Conservation (phyloP, 2,113 vertebrate species). For the Lycaon pictus region DNA sequence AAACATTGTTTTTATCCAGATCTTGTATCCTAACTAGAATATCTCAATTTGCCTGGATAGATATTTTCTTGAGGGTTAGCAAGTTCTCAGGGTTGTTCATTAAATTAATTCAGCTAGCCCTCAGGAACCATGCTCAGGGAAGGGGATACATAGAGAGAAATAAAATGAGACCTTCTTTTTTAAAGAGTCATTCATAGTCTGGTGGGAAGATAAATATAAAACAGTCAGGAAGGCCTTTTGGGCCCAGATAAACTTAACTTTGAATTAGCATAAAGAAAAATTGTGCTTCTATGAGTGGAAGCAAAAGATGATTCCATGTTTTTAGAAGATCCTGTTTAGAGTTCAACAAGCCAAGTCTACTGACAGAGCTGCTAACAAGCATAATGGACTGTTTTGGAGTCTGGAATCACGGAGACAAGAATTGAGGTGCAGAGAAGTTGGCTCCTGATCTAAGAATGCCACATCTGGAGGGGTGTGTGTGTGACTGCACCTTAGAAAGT, state of each 20-base stretch:
- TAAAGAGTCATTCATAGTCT: neutral
- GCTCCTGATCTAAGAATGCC: neutral
- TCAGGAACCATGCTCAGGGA: neutral
- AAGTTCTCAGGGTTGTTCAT: neutral
- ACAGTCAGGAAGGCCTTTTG: neutral
- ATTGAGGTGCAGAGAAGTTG: neutral
- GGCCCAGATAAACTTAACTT: neutral
- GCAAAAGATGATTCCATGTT: neutral
- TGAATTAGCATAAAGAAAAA: constrained; percentile 32
- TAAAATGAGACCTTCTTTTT: neutral
- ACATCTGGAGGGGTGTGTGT: neutral
- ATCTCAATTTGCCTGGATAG: neutral
- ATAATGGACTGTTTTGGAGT: neutral
- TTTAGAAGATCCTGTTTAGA: neutral
- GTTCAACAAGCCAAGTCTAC: neutral
- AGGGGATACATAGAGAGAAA: neutral
- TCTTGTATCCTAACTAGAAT: neutral
- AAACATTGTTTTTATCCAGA: neutral
- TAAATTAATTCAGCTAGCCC: neutral
- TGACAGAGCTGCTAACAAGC: neutral
- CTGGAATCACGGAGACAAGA: neutral
- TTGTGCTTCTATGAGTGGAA: neutral
- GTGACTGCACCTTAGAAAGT: rapidly evolving
- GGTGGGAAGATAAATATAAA: neutral
- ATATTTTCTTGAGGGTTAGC: neutral